phyloP scores from a whole-genome alignment of 2,113 vertebrate species.

The western clawed frog (Xenopus tropicalis) region UCB_Xtro_10.0 CM004444.2:33590501-33591000 shows the following conservation, averaged over 20 bases:
- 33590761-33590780: neutral
- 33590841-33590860: neutral
- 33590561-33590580: neutral
- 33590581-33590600: too few species aligned
- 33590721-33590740: neutral
- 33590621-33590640: too few species aligned
- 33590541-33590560: neutral
- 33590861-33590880: slow-evolving; percentile 7
- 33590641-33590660: too few species aligned
- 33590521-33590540: neutral
- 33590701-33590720: too few species aligned
- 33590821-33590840: neutral
- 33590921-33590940: slow-evolving; percentile 4
- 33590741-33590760: neutral
- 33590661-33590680: too few species aligned
- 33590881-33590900: slow-evolving; percentile 7
- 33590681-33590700: too few species aligned
- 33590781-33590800: neutral
- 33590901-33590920: slow-evolving; percentile 13
- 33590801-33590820: neutral
- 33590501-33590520: neutral
- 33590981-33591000: neutral
- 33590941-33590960: neutral
- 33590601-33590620: too few species aligned
- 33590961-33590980: neutral